Conservation (phyloP, 2,888 invertebrate species). For the Leptopilina drosophilae region DNA sequence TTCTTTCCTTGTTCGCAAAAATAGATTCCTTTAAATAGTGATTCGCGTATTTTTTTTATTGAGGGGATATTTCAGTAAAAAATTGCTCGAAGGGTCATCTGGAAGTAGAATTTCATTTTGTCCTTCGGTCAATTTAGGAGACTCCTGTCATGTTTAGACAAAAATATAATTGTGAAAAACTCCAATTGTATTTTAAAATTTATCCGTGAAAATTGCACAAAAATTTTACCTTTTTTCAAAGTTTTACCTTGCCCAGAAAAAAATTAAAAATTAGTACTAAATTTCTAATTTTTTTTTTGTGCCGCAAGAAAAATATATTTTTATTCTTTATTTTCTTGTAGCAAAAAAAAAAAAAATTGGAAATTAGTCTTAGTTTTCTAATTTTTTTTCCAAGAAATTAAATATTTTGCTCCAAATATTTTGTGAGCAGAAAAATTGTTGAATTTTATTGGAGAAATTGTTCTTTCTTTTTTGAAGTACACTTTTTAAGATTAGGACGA, state of each 20-base stretch:
- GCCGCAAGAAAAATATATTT: too few relatives aligned
- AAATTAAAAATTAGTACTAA: neutral
- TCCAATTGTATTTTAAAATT: neutral
- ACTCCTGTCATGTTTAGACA: neutral
- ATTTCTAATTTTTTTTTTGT: too few relatives aligned
- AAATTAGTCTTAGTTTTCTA: too few relatives aligned
- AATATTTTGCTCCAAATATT: neutral
- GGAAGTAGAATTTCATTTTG: neutral
- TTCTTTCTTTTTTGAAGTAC: neutral
- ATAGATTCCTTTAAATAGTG: neutral
- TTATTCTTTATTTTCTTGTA: too few relatives aligned
- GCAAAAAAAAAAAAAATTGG: too few relatives aligned
- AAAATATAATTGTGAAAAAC: neutral
- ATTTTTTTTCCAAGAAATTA: too few relatives aligned
- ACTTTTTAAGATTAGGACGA: neutral
- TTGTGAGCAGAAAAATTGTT: neutral
- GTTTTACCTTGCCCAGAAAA: neutral
- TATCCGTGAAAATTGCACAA: too few relatives aligned
- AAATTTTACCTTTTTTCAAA: too few relatives aligned
- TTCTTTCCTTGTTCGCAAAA: neutral
- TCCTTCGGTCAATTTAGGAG: neutral
- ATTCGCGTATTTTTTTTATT: neutral
- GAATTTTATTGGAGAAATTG: neutral
- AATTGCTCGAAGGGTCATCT: neutral
- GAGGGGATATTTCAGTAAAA: neutral